phyloP scores from a whole-genome alignment of 2,797 vertebrate genomes.

The Enoplosus armatus region DNA sequence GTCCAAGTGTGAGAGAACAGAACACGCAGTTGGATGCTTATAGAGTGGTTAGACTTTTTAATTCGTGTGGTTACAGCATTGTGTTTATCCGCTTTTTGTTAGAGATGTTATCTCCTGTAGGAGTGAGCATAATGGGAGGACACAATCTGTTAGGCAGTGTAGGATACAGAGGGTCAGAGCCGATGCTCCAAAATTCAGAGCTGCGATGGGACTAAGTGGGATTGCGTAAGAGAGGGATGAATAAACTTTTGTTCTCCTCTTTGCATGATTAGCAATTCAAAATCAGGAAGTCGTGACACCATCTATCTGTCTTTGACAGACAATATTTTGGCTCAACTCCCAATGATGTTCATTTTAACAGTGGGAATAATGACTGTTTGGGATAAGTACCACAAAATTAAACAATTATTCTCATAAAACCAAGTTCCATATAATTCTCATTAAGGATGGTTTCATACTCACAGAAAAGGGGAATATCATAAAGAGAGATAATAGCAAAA shows the following conservation, averaged over 20 bases:
- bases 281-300: conserved; percentile 62
- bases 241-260: conserved; percentile 70
- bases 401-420: conserved; percentile 36
- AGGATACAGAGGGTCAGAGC: conserved; percentile 47
- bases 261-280: conserved; percentile 60
- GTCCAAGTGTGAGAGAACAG: conserved; percentile 28
- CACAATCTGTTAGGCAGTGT: neutral
- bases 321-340: conserved; percentile 23
- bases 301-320: conserved; percentile 27
- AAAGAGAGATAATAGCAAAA: conserved; percentile 34
- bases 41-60: conserved; percentile 11
- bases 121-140: conserved; percentile 40
- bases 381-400: conserved; percentile 39
- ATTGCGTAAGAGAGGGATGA: conserved; percentile 63
- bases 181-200: conserved; percentile 32
- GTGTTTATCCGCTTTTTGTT: conserved; percentile 23
- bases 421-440: conserved; percentile 33
- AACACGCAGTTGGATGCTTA: conserved; percentile 2
- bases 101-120: conserved; percentile 25
- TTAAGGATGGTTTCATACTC: conserved; percentile 22
- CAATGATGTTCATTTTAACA: conserved; percentile 7
- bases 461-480: conserved; percentile 24
- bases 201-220: conserved; percentile 51
- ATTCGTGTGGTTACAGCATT: conserved; percentile 31
- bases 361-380: conserved; percentile 32